A percentile compares a stretch with the other conserved stretches of the same genome.
phyloP scores from a whole-genome alignment of 2,797 vertebrate species.

The Loris lydekkerianus region DNA sequence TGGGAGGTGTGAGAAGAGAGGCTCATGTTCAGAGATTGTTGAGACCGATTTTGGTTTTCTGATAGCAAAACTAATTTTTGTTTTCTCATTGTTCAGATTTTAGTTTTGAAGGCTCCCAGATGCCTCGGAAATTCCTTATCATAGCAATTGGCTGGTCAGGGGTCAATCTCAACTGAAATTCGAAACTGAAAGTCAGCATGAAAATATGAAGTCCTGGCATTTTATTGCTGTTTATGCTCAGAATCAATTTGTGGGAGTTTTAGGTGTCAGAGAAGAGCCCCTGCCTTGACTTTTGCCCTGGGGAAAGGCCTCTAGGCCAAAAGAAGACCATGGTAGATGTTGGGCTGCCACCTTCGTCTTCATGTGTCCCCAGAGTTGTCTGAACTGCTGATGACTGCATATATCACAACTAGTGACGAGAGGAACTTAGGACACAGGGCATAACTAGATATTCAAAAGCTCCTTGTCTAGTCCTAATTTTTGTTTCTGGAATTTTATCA shows the following conservation, averaged over 20 bases:
- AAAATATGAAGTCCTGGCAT: not conserved
- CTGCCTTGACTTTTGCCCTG: not conserved
- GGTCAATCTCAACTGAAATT: not conserved
- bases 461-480: not conserved
- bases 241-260: not conserved
- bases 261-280: not conserved
- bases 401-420: not conserved
- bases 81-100: slow-evolving; percentile 1
- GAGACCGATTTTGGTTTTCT: not conserved
- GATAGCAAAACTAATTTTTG: not conserved
- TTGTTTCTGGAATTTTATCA: not conserved
- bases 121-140: not conserved
- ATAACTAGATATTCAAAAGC: not conserved
- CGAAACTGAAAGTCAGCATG: not conserved
- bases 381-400: not conserved
- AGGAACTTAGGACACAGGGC: not conserved
- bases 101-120: not conserved
- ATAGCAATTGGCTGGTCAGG: not conserved
- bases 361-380: too few species aligned
- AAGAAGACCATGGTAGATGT: not conserved
- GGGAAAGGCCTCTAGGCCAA: not conserved
- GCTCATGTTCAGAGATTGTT: not conserved
- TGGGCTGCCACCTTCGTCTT: not conserved
- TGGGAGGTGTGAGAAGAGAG: not conserved
- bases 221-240: not conserved